phyloP scores from a whole-genome alignment of 1,140 invertebrate species.

The Papilio xuthus region DNA sequence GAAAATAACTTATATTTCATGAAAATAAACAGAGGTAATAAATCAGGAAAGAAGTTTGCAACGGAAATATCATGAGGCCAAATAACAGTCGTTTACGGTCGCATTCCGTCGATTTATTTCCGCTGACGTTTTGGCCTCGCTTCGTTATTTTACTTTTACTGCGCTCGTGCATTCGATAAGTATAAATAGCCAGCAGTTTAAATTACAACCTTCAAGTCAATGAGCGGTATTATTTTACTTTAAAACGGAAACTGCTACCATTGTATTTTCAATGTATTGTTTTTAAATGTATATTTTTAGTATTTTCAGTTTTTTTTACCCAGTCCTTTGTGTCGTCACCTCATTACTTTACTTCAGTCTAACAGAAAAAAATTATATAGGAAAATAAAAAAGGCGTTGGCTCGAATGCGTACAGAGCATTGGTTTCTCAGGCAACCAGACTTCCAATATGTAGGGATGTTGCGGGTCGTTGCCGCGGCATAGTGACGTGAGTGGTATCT shows the following conservation, averaged over 20 bases:
- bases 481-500: slow-evolving; percentile 65
- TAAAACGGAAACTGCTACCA: background rate
- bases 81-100: background rate
- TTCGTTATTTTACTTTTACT: slow-evolving; percentile 7
- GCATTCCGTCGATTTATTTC: slow-evolving; percentile 13
- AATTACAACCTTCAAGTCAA: background rate
- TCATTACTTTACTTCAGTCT: no score
- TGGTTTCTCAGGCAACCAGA: slow-evolving; percentile 59
- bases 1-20: background rate
- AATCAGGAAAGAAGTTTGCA: background rate
- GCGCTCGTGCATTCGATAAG: slow-evolving; percentile 3
- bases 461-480: slow-evolving; percentile 70
- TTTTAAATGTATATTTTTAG: background rate
- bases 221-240: background rate
- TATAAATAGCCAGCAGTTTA: background rate
- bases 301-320: background rate
- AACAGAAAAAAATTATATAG: background rate
- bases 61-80: background rate
- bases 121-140: slow-evolving; percentile 4
- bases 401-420: slow-evolving; percentile 47
- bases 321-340: background rate
- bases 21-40: background rate
- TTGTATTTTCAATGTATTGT: background rate
- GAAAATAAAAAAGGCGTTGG: background rate
- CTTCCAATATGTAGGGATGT: slow-evolving; percentile 68